phyloP scores from a whole-genome alignment of 2,113 vertebrate species.

The Corythornis cristatus region DNA sequence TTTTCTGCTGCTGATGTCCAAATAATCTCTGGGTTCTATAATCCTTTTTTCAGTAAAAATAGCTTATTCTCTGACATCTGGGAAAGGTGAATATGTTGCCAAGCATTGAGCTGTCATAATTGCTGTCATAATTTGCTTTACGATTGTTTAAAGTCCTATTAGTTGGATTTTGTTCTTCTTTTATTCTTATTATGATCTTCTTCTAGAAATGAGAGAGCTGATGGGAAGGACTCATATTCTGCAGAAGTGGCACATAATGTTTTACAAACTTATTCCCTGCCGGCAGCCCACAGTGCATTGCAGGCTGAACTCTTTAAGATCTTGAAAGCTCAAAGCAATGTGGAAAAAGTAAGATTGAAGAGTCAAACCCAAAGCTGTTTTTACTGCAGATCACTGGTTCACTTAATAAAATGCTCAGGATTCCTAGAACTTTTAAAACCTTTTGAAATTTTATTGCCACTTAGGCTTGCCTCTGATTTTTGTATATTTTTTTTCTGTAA shows the following conservation, averaged over 20 bases:
- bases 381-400: slow-evolving; percentile 26
- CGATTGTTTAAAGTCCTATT: slow-evolving; percentile 31
- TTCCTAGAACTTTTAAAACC: background rate
- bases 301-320: slow-evolving; percentile 13
- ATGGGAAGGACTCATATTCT: slow-evolving; percentile 4
- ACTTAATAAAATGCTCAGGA: slow-evolving; percentile 29
- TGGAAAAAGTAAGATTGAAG: slow-evolving; percentile 61
- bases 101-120: slow-evolving; percentile 57
- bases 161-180: slow-evolving; percentile 37
- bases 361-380: slow-evolving; percentile 45
- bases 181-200: slow-evolving; percentile 2
- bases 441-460: background rate
- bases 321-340: slow-evolving; percentile 35
- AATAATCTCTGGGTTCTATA: slow-evolving; percentile 26
- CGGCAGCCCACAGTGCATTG: slow-evolving; percentile 27
- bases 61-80: slow-evolving; percentile 53
- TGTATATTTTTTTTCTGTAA: background rate
- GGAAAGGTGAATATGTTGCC: slow-evolving; percentile 64
- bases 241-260: slow-evolving; percentile 12
- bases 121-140: slow-evolving; percentile 39
- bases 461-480: background rate
- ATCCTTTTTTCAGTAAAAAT: slow-evolving; percentile 57
- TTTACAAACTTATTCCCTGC: slow-evolving; percentile 46
- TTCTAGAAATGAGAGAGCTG: background rate
- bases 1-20: slow-evolving; percentile 54